phyloP scores from a whole-genome alignment of 2,888 invertebrate genomes.

The Eupithecia dodoneata region DNA sequence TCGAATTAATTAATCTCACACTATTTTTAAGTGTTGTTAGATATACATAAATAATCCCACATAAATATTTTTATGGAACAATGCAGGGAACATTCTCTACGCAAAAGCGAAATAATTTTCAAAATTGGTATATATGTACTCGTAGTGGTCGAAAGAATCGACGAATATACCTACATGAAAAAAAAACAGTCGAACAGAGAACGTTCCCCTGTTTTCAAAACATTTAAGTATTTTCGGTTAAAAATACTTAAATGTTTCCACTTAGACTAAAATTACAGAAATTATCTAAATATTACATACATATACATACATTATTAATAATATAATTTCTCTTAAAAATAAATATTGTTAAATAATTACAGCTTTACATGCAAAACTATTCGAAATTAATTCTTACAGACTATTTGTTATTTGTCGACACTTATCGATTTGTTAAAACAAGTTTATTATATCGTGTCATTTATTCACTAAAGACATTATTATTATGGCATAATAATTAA shows the following conservation, averaged over 20 bases:
- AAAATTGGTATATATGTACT: too few relatives aligned
- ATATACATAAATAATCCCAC: too few relatives aligned
- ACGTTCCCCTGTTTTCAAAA: not conserved
- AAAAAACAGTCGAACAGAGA: too few relatives aligned
- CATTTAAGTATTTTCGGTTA: too few relatives aligned
- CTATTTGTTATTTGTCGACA: not conserved
- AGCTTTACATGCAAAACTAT: not conserved
- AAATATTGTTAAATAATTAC: not conserved
- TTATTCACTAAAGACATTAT: constrained; percentile 44
- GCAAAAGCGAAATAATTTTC: too few relatives aligned
- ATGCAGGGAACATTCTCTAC: too few relatives aligned
- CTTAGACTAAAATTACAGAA: not conserved
- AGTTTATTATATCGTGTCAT: not conserved
- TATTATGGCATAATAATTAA: constrained; percentile 75
- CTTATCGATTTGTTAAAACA: constrained; percentile 52
- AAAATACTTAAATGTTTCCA: not conserved
- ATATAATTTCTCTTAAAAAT: not conserved
- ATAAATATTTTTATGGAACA: too few relatives aligned
- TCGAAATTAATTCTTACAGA: not conserved
- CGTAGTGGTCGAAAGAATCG: too few relatives aligned
- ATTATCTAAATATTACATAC: not conserved
- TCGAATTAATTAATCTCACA: too few relatives aligned
- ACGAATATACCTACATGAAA: too few relatives aligned
- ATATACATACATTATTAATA: not conserved
- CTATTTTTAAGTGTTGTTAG: too few relatives aligned